Percentiles rank a stretch among this genome's conserved stretches.
phyloP scores from a whole-genome alignment of 2,797 vertebrate genomes.

The Euphonia xanthogaster region DNA sequence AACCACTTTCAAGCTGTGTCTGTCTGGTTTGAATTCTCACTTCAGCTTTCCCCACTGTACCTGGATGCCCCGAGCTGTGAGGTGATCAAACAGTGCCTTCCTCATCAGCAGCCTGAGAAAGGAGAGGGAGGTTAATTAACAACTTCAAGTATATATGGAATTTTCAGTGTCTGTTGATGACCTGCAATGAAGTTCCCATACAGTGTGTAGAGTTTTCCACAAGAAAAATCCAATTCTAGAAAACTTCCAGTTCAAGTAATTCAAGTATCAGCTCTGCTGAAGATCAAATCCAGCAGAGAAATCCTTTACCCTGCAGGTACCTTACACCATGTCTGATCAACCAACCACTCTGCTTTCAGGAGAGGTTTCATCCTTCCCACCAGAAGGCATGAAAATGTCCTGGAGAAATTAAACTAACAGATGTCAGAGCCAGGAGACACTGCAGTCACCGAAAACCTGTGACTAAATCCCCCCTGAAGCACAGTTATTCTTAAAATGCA shows the following conservation, averaged over 20 bases:
- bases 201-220: not conserved
- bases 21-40: not conserved
- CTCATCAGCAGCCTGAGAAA: constrained; percentile 89
- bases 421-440: not conserved
- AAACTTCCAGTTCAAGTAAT: not conserved
- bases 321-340: accelerated
- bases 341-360: not conserved
- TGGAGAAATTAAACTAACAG: not conserved
- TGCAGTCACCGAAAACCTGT: not conserved
- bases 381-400: not conserved
- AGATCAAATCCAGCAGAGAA: not conserved
- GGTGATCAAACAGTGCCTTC: constrained; percentile 92
- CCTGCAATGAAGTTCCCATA: not conserved
- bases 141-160: not conserved
- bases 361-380: not conserved
- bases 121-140: not conserved
- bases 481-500: not conserved
- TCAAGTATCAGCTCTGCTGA: not conserved
- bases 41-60: constrained; percentile 68
- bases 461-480: not conserved
- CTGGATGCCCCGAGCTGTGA: constrained; percentile 95
- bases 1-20: not conserved
- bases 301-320: not conserved
- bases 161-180: not conserved
- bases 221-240: not conserved